Base-by-base conservation (phyloP, 2,888 invertebrate genomes). In the Zaprionus bogoriensis region DNA sequence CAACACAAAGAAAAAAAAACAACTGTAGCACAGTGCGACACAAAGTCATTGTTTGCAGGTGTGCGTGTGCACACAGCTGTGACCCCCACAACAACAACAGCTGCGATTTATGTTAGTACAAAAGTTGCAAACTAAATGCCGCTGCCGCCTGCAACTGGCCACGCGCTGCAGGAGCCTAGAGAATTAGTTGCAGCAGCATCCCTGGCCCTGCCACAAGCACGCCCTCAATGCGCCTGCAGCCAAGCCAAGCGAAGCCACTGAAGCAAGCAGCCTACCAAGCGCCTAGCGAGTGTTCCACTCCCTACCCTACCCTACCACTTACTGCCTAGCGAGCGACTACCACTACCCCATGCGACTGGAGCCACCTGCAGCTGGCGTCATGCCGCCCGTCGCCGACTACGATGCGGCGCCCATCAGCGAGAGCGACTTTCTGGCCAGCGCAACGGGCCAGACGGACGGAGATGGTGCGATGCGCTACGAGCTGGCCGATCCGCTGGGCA, bases 351-450 rank as follows among this genome's bases (percentile, higher is more conserved):
- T 65, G 54, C 50, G 73, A 62, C 52, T 54, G 59, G 74, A 78
- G 54, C 69, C 51, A 17, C 58, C 75, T 9, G 48, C 59, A 19
- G 47, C 63, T 2, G 74, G 66, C 1, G 61, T 78, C 12, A 67
- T 72, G 68, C 76, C 75, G 2, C 77, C 77, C 3, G 50, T 77
- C 9, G 59, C 60, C 19, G 83, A 85, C 25, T 80, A 65, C 51
- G 83, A 83, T 9, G 63, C 60, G 32, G 63, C 72, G 22, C 72
- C 87, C 19, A 88, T 89, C 20, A 82, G 72, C 27, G 54, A 74
- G 23, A 69, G 81, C 23, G 76, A 87, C 7, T 89, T 89, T 65
- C 70, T 89, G 61, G 81, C 81, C 9, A 87, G 87, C 25, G 86
- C 74, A 2, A 76, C 75, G 2, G 65, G 72, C 17, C 59, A 74